These are phyloP conservation scores for Physella acuta DNA, from an alignment of 1,140 invertebrate species.

Conservation along the genomic window DNA sequence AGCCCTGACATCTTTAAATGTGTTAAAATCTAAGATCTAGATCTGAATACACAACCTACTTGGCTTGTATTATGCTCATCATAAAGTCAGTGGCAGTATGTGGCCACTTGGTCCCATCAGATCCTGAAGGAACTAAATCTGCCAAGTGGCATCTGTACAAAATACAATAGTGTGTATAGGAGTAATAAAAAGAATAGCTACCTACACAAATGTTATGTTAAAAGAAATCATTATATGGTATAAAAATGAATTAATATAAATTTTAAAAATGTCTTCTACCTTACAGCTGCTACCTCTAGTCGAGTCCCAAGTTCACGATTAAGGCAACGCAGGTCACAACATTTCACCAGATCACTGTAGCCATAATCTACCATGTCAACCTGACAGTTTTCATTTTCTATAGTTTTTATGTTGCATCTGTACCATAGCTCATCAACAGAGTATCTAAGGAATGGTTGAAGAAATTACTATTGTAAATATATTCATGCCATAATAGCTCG, in stretches of 20 bases:
- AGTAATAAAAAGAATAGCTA: background rate
- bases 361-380: conserved; percentile 22
- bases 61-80: background rate
- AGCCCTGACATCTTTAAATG: no score
- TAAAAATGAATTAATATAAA: background rate
- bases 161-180: no score
- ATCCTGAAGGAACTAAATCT: conserved; percentile 11
- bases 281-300: conserved; percentile 5
- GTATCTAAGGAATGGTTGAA: no score
- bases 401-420: conserved; percentile 1
- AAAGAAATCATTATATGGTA: conserved; percentile 2
- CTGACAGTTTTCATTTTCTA: no score
- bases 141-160: conserved; percentile 20
- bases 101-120: conserved; percentile 11
- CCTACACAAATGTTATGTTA: background rate
- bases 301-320: background rate
- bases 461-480: no score
- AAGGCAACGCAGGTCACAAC: background rate
- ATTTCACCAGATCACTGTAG: background rate
- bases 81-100: conserved; percentile 21
- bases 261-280: background rate
- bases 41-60: background rate
- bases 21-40: no score
- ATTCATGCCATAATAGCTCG: no score
- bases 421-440: conserved; percentile 12